These are phyloP conservation scores for Serranus cabrilla DNA, from an alignment of 2,797 vertebrate species.

Conservation along the genomic window DNA sequence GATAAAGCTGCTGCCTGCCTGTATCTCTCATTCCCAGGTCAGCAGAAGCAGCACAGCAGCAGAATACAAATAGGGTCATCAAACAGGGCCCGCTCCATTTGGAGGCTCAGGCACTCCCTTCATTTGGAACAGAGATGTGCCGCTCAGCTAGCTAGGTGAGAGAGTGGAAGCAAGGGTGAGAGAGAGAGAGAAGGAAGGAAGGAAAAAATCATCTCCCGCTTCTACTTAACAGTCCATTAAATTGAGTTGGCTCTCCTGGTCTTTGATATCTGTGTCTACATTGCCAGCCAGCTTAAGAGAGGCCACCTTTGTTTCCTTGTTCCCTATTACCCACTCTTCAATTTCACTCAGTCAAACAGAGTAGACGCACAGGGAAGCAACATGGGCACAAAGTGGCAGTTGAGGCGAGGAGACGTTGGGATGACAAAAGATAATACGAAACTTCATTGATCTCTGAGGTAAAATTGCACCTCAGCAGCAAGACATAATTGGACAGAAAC, in stretches of 20 bases:
- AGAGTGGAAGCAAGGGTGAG: slow-evolving; percentile 26
- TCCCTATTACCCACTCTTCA: slow-evolving; percentile 45
- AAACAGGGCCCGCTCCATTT: slow-evolving; percentile 67
- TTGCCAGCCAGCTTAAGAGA: slow-evolving; percentile 39
- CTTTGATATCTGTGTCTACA: slow-evolving; percentile 73
- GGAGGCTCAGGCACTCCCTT: slow-evolving; percentile 64
- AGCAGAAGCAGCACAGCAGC: slow-evolving; percentile 62
- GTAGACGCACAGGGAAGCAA: slow-evolving; percentile 33
- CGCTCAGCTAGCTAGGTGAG: slow-evolving; percentile 47
- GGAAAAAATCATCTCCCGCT: slow-evolving; percentile 40
- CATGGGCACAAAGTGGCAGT: slow-evolving; percentile 28
- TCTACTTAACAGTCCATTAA: slow-evolving; percentile 73
- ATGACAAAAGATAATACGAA: slow-evolving; percentile 48
- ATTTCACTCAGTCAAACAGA: slow-evolving; percentile 50
- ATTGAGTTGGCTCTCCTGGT: slow-evolving; percentile 61
- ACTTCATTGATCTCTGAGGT: slow-evolving; percentile 50
- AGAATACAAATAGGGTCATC: slow-evolving; percentile 83
- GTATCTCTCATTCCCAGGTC: slow-evolving; percentile 80
- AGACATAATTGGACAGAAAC: slow-evolving; percentile 35
- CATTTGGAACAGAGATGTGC: slow-evolving; percentile 68
- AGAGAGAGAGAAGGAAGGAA: background rate
- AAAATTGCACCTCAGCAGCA: slow-evolving; percentile 3
- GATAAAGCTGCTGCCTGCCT: slow-evolving; percentile 76
- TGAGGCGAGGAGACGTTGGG: slow-evolving; percentile 33
- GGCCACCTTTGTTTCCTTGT: slow-evolving; percentile 43